Conservation (phyloP, 2,113 vertebrate species). For the Caretta caretta region DNA sequence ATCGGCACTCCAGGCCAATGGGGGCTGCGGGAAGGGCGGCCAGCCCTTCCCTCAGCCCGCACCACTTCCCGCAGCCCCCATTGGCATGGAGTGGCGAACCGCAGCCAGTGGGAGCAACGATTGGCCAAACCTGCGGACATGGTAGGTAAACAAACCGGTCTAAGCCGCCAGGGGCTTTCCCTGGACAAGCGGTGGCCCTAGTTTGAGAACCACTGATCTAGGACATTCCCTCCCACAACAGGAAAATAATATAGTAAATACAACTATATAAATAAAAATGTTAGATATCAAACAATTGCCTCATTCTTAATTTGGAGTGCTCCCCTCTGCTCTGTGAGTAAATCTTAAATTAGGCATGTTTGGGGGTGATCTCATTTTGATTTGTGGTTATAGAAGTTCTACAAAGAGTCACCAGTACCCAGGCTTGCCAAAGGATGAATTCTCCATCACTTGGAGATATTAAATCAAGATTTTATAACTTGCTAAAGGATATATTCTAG, state of each 20-base stretch:
- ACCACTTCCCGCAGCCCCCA: no score
- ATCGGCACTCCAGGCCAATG: no score
- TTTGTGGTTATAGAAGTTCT: background rate
- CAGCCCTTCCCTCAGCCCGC: no score
- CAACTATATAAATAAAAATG: background rate
- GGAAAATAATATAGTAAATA: background rate
- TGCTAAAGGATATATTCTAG: background rate
- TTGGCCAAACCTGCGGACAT: no score
- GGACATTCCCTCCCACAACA: no score
- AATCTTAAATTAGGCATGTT: background rate
- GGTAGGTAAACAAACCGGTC: no score
- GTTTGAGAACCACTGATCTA: no score
- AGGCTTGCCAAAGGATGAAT: background rate
- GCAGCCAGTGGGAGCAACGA: no score
- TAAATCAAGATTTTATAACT: background rate
- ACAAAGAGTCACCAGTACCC: background rate
- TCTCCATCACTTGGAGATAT: accelerated
- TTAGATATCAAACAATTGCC: background rate
- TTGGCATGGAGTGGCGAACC: no score
- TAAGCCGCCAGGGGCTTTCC: no score
- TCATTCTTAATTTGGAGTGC: background rate
- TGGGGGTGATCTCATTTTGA: background rate
- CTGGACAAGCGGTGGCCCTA: no score
- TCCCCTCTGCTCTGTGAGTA: background rate
- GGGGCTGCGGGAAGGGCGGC: no score